phyloP scores from a whole-genome alignment of 2,888 invertebrate genomes.

The Selenia dentaria region DNA sequence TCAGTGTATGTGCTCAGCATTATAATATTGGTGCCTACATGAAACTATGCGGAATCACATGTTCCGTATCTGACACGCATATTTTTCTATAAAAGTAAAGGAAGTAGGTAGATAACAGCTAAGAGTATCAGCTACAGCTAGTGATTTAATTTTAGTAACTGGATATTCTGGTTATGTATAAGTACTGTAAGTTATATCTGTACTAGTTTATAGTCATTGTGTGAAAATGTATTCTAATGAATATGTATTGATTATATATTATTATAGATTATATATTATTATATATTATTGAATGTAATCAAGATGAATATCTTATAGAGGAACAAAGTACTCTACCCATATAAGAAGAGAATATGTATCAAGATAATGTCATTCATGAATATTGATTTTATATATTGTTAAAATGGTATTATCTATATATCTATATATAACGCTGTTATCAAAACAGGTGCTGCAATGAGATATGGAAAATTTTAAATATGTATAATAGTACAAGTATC shows the following conservation, averaged over 20 bases:
- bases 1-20: conserved; percentile 44
- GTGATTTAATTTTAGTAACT: conserved; percentile 9
- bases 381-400: conserved; percentile 20
- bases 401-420: no score
- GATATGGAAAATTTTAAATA: conserved; percentile 17
- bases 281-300: no score
- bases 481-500: conserved; percentile 6
- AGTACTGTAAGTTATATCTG: conserved; percentile 14
- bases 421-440: no score
- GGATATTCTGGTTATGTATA: conserved; percentile 20
- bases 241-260: no score
- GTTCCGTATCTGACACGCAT: conserved; percentile 45
- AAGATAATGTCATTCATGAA: conserved; percentile 23
- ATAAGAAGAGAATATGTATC: conserved; percentile 14
- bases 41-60: conserved; percentile 54
- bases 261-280: no score
- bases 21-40: conserved; percentile 37
- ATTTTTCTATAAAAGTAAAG: conserved; percentile 43
- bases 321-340: conserved; percentile 17
- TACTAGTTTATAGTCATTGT: conserved; percentile 21
- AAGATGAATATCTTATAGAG: conserved; percentile 22
- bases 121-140: not conserved
- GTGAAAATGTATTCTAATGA: conserved; percentile 32
- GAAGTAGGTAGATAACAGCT: conserved; percentile 34
- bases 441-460: conserved; percentile 23